Base-by-base conservation (phyloP, 2,113 vertebrate species). In the Platysternon megacephalum region DNA sequence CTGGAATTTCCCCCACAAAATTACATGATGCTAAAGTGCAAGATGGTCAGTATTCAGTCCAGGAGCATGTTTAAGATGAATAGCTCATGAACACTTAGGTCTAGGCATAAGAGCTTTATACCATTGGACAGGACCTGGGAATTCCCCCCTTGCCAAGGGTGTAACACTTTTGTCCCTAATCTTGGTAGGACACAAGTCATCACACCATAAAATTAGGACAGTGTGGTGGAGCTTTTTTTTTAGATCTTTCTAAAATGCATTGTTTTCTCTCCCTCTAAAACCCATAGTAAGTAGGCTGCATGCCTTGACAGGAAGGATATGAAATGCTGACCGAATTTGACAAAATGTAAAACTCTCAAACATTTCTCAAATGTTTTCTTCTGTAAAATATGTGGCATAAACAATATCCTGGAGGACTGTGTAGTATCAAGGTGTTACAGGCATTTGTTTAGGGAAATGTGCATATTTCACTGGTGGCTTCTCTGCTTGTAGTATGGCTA, bases 21-120 rank as follows among this genome's bases (percentile, higher is more conserved):
- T 46, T 46, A 28, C 22, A 78, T 78, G 44, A 44, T 28, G 24
- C 42, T 76, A 46, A 55, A 19, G 0, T 28, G n/a, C 12, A 79
- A 48, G 8, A 39, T 48, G 14, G 35, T 39, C 79, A 7, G 78
- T 56, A 19, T 32, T 56, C 61, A 1, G 12, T 4, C 1, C 12
- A 2, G 19, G 17, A 22, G 32, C 13, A 51, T 19, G 6, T 3
- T 8, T 16, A 17, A 28, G 24, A 11, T 9, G 87, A 83, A 4
- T 29, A 49, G 4, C 2, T 42, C 12, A 4, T 26, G 35, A 12
- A 42, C 0, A n/a, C 26, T 79, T 42, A 11, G 35, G 10, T n/a
- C 35, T 0, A 39, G 52, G 29, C 35, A 24, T 51, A 42, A 90
- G 5, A 84, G 3, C 44, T 5, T 3, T 48, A 3, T 0, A 0